These are phyloP conservation scores for Parasteatoda tepidariorum DNA, from an alignment of 1,140 invertebrate species.

Conservation along the genomic window DNA sequence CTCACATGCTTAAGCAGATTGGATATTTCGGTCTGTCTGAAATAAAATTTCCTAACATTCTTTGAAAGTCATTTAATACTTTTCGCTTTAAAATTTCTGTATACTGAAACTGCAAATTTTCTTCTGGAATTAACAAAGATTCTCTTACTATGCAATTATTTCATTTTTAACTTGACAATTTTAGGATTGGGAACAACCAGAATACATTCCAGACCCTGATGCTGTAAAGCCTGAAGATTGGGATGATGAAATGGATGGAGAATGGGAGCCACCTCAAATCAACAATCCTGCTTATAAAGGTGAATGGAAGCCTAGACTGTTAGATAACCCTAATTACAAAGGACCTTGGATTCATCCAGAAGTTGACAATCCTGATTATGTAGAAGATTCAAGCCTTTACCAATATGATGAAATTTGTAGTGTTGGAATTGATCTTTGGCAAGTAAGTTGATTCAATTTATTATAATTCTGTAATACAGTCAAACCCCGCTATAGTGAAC, in stretches of 20 bases:
- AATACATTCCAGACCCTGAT: conserved; percentile 98
- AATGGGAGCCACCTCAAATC: conserved; percentile 92
- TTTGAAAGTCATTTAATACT: no score
- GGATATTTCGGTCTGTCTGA: no score
- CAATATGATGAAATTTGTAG: conserved; percentile 88
- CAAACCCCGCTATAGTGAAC: no score
- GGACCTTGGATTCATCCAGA: conserved; percentile 98
- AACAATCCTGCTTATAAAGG: conserved; percentile 83
- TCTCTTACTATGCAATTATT: no score
- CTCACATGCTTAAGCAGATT: no score
- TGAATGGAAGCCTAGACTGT: conserved; percentile 89
- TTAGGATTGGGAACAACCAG: conserved; percentile 87
- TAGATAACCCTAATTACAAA: conserved; percentile 97
- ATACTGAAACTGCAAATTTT: no score
- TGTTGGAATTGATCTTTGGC: conserved; percentile 97
- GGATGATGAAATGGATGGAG: conserved; percentile 99
- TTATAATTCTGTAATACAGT: no score
- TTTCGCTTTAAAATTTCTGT: no score
- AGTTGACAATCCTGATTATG: conserved; percentile 98
- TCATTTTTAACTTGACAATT: no score
- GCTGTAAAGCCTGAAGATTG: conserved; percentile 99
- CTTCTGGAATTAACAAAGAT: no score
- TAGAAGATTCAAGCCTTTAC: conserved; percentile 83
- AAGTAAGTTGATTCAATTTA: no score
- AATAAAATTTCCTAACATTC: no score